These are phyloP conservation scores for Octonoba sinensis DNA, from an alignment of 2,888 invertebrate species.

Conservation along the genomic window DNA sequence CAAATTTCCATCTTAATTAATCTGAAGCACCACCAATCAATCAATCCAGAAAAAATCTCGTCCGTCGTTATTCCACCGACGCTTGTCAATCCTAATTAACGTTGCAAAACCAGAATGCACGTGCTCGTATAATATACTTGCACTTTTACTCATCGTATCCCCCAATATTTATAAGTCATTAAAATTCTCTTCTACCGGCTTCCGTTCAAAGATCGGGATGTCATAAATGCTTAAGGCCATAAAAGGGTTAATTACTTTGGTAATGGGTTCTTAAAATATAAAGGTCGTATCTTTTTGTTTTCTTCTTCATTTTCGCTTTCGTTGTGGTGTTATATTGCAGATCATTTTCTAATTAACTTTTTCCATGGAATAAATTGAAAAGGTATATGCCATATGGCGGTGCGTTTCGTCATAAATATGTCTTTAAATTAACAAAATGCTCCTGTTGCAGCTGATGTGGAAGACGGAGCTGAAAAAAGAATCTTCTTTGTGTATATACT, in stretches of 20 bases:
- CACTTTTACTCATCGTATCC: slow-evolving; percentile 13
- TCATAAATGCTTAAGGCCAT: slow-evolving; percentile 9
- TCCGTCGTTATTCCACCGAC: slow-evolving; percentile 9
- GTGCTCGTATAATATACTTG: slow-evolving; percentile 16
- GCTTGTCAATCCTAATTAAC: slow-evolving; percentile 54
- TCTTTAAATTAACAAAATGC: background rate
- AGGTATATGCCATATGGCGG: slow-evolving; percentile 38
- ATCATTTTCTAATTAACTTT: slow-evolving; percentile 48
- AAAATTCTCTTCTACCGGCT: slow-evolving; percentile 44
- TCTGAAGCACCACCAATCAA: slow-evolving; percentile 12
- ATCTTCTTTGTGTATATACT: too few relatives aligned
- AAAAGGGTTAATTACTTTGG: slow-evolving; percentile 58
- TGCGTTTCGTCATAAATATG: background rate
- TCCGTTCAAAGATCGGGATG: slow-evolving; percentile 29
- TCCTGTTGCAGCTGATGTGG: too few relatives aligned
- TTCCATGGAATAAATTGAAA: slow-evolving; percentile 7
- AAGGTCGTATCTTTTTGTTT: slow-evolving; percentile 8
- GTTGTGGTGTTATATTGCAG: background rate
- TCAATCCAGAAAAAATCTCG: slow-evolving; percentile 20
- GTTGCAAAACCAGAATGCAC: slow-evolving; percentile 5
- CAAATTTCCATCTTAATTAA: slow-evolving; percentile 39
- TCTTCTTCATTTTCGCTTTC: background rate
- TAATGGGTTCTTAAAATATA: slow-evolving; percentile 22
- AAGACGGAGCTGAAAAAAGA: too few relatives aligned
- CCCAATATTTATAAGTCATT: slow-evolving; percentile 42